Base-by-base conservation (phyloP, 2,888 invertebrate genomes). In the Ecliptopera silaceata region DNA sequence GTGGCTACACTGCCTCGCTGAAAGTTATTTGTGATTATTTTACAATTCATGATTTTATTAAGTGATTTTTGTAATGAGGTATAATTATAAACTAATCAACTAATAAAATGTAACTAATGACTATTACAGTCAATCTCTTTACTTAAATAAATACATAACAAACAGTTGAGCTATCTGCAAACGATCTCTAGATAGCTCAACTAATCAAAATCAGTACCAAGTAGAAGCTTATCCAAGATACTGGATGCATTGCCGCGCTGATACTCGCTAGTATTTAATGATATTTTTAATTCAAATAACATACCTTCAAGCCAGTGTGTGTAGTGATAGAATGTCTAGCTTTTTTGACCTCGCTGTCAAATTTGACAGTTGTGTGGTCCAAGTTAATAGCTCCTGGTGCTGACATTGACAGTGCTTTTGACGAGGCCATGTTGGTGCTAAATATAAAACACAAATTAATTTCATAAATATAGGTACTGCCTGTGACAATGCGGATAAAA, bases 331-430 rank as follows among this genome's bases (percentile, higher is more conserved):
- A 92, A 65, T 91, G 88, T 13, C 92, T 71, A 0, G 92, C 91
- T 54, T 92, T 88, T 72, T 92, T 93, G 69, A 91, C 86, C 59
- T 90, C 93, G 65, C 89, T 92, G 75, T 94, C 94, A 72, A 95
- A 95, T 79, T 95, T 95, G 1, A 95, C 95, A 1, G 94, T 94
- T 1, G 92, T 90, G 71, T 94, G 94, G 46, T 96, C 96, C 63
- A 95, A 83, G 76, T 96, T 96, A 71, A 97, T 97, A 44, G 96
- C 96, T 54, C 96, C 96, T 0, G 97, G 97, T 0, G 97, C 97
- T 0, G 97, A 97, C 86, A 95, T 94, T 67, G 97, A 97, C 75
- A 97, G 90, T 1, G 94, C 93, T 76, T 95, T 93, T 15, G 95
- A 94, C 4, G 94, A 92, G 74, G 95, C 94, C 80, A 96, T 91